A percentile compares a stretch with the other conserved stretches of the same genome.
Evolutionary conservation across 2,888 invertebrate species (phyloP).

Genomic region (Callinectes sapidus): DNA sequence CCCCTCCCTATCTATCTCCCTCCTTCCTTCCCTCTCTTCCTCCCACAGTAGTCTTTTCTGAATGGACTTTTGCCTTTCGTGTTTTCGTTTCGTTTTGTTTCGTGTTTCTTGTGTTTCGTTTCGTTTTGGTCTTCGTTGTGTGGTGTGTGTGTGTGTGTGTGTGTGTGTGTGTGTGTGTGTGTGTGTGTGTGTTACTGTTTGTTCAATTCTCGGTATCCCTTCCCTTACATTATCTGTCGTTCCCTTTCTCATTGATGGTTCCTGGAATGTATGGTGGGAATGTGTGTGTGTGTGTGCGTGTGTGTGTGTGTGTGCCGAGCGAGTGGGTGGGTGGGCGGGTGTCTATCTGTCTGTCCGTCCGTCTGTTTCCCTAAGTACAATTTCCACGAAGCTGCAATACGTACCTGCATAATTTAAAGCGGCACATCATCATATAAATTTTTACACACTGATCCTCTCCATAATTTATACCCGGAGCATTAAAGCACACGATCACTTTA

Average conservation of each 20-base stretch:
- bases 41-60: neutral
- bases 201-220: neutral
- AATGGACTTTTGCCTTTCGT: neutral
- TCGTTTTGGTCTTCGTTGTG: neutral
- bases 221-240: neutral
- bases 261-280: neutral
- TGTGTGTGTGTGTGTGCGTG: slow-evolving; percentile 12
- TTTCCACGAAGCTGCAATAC: neutral
- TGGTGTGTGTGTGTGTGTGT: neutral
- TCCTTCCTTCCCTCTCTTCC: neutral
- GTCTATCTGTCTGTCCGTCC: neutral
- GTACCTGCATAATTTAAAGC: neutral
- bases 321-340: neutral
- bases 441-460: neutral
- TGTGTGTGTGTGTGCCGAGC: neutral
- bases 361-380: neutral
- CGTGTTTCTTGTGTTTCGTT: neutral
- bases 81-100: neutral
- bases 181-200: neutral
- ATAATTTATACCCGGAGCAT: neutral
- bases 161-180: neutral
- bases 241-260: neutral
- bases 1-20: neutral
- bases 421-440: neutral
- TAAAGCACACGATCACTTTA: neutral